Evolutionary conservation across 2,888 invertebrate genomes (phyloP).

Genomic region (Stegophylla sp.): DNA sequence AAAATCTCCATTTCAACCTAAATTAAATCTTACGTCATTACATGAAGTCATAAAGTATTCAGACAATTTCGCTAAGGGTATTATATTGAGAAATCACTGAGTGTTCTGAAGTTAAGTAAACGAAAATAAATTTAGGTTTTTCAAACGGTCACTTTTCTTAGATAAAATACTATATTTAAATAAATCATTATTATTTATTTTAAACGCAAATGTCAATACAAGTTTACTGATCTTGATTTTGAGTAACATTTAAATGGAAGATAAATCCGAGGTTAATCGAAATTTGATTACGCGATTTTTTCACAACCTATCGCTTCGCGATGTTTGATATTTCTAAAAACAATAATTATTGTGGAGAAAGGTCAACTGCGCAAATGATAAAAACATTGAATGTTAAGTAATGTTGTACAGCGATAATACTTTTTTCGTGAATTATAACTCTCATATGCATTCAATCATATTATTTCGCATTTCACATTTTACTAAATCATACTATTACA

Average conservation of each 20-base stretch:
- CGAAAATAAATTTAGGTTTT: too few species aligned
- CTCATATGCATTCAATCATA: background rate
- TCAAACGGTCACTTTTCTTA: too few species aligned
- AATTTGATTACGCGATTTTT: background rate
- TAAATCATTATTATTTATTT: too few species aligned
- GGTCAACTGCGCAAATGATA: slow-evolving; percentile 4
- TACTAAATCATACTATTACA: slow-evolving; percentile 4
- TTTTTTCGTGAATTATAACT: background rate
- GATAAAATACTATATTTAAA: too few species aligned
- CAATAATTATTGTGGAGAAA: slow-evolving; percentile 27
- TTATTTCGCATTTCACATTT: slow-evolving; percentile 35
- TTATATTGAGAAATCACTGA: too few species aligned
- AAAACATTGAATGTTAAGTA: slow-evolving; percentile 4
- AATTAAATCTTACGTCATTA: slow-evolving; percentile 14
- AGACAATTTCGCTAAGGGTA: too few species aligned
- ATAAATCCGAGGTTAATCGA: background rate
- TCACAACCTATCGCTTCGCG: background rate
- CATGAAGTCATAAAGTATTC: too few species aligned
- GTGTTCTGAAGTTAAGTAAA: too few species aligned
- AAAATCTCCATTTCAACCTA: slow-evolving; percentile 11
- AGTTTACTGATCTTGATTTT: background rate
- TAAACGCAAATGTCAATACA: too few species aligned
- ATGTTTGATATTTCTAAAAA: background rate
- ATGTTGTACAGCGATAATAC: background rate
- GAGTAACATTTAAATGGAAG: background rate